A percentile compares a stretch with the other conserved stretches of the same genome.
These are phyloP conservation scores for Galerucella pusilla DNA, from an alignment of 2,888 invertebrate genomes.

Conservation along the genomic window DNA sequence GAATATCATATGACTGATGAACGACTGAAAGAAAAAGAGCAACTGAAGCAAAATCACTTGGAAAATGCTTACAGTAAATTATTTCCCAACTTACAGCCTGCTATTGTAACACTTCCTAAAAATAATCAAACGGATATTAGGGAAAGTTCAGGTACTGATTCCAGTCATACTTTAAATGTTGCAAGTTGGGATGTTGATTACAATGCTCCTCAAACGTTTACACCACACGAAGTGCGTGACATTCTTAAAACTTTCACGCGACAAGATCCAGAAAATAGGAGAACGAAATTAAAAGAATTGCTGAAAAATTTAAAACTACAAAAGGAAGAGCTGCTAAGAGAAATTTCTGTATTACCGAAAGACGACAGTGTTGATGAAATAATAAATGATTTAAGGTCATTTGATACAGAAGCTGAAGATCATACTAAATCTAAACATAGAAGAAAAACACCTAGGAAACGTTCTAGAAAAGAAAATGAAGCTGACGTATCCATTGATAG, in stretches of 20 bases:
- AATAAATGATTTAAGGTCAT: conserved; percentile 49
- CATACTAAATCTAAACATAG: conserved; percentile 36
- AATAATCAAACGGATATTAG: conserved; percentile 45
- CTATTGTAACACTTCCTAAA: conserved; percentile 57
- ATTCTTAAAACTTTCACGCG: conserved; percentile 50
- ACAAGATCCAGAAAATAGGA: conserved; percentile 49
- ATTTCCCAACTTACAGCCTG: conserved; percentile 54
- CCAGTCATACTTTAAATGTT: conserved; percentile 34
- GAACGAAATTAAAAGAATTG: conserved; percentile 57
- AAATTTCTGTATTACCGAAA: conserved; percentile 57
- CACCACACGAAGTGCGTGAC: conserved; percentile 53
- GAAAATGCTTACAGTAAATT: conserved; percentile 67
- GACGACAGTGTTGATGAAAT: conserved; percentile 53
- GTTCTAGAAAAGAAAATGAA: conserved; percentile 36
- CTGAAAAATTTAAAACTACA: conserved; percentile 60
- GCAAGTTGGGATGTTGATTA: conserved; percentile 51
- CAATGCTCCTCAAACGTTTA: conserved; percentile 48
- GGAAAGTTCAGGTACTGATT: conserved; percentile 25
- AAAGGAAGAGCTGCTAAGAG: conserved; percentile 60
- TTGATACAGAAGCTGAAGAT: conserved; percentile 40
- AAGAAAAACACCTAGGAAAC: conserved; percentile 31
- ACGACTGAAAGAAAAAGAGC: conserved; percentile 63
- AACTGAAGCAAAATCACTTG: conserved; percentile 66
- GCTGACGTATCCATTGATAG: conserved; percentile 40
- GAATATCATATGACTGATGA: conserved; percentile 64